Conservation (phyloP, 2,797 vertebrate species). For the Acestrorhynchus altus region DNA sequence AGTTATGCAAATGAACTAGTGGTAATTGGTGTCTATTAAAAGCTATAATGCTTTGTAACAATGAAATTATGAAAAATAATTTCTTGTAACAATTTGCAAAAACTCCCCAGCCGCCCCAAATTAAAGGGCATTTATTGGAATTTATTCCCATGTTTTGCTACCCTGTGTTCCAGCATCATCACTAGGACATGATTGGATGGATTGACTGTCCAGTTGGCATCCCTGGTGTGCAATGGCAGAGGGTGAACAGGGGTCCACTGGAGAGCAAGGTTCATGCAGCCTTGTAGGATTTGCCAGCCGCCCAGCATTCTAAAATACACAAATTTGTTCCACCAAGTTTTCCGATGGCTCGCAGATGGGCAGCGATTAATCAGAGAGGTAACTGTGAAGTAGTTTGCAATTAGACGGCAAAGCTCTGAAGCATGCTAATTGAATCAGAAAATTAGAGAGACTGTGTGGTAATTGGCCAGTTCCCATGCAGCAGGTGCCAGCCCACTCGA, state of each 20-base stretch:
- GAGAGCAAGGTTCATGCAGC: slow-evolving; percentile 87
- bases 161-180: background rate
- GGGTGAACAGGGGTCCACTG: slow-evolving; percentile 80
- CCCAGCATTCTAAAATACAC: slow-evolving; percentile 88
- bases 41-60: too few species aligned
- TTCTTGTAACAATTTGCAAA: too few species aligned
- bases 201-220: slow-evolving; percentile 30
- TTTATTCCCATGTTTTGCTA: slow-evolving; percentile 10
- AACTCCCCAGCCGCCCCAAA: too few species aligned
- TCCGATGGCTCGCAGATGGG: slow-evolving; percentile 96
- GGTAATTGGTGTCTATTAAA: too few species aligned
- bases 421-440: slow-evolving; percentile 99
- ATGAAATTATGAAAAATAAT: too few species aligned
- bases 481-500: slow-evolving; percentile 99
- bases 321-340: slow-evolving; percentile 98
- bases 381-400: slow-evolving; percentile 99
- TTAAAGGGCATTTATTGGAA: too few species aligned
- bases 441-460: slow-evolving; percentile 98
- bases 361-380: slow-evolving; percentile 99
- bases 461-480: slow-evolving; percentile 98
- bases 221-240: background rate
- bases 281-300: slow-evolving; percentile 83
- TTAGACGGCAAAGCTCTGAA: slow-evolving; percentile 99
- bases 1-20: background rate
- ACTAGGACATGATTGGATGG: slow-evolving; percentile 2